Conservation (phyloP, 2,888 invertebrate genomes). For the Drosophila lacicola region DNA sequence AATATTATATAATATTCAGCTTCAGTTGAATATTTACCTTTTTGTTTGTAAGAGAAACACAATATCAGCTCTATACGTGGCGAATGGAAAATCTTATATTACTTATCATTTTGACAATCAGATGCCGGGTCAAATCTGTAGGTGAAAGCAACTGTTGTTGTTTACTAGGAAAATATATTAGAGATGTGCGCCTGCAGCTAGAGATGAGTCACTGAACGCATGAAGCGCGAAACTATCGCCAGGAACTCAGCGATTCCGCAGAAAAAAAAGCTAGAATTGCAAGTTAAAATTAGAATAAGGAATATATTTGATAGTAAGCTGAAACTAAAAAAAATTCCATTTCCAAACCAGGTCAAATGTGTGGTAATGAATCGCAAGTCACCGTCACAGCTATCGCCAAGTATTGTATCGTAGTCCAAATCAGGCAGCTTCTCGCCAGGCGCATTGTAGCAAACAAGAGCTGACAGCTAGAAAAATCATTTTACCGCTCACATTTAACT, state of each 20-base stretch:
- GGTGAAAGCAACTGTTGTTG: conserved; percentile 54
- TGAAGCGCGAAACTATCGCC: neutral
- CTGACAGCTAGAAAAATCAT: neutral
- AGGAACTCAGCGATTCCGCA: neutral
- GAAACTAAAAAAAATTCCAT: too few relatives aligned
- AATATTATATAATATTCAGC: neutral
- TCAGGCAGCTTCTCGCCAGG: neutral
- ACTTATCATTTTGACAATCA: conserved; percentile 46
- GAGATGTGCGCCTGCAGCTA: conserved; percentile 13
- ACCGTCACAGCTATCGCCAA: neutral
- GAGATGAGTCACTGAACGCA: neutral
- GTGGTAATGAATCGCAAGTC: neutral
- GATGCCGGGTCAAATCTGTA: conserved; percentile 54
- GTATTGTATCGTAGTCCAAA: neutral
- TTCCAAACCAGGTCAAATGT: too few relatives aligned
- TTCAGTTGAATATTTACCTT: conserved; percentile 4
- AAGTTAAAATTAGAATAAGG: too few relatives aligned
- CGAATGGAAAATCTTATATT: conserved; percentile 19
- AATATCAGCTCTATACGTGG: neutral
- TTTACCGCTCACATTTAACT: neutral
- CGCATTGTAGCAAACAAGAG: neutral
- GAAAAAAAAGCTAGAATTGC: too few relatives aligned
- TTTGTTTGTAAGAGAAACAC: neutral
- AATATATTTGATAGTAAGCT: too few relatives aligned
- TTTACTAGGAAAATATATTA: conserved; percentile 32